Base-by-base conservation (phyloP, 2,113 vertebrate genomes). In the Pygoscelis adeliae region DNA sequence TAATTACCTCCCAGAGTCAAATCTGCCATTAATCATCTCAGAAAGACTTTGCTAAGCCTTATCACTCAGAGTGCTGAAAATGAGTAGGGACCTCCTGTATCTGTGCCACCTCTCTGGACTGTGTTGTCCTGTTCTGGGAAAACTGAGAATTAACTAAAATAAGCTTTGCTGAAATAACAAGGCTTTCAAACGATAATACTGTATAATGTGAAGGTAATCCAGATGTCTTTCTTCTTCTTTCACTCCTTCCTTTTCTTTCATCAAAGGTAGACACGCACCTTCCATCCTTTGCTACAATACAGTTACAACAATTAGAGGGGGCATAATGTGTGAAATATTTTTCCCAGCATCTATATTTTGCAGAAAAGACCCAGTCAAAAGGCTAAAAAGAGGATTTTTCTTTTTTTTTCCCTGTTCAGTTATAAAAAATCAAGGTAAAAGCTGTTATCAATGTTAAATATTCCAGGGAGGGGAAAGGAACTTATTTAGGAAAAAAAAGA, bases 21-120 rank as follows among this genome's bases (percentile, higher is more conserved):
- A 97, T 69, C 89, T 98, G 90, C 87, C 95, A 97, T 98, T 98
- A 98, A 98, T 97, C 91, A 97, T 92, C 88, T 98, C 94, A 95
- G 89, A 94, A 96, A 96, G 97, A 50, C 50, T 82, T 79, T 94
- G 52, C 74, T 95, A 87, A 97, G 63, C 94, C 74, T 91, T 34
- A 90, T 72, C 58, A 81, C 92, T 94, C 52, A 79, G 89, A 97
- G 76, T 46, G 38, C 59, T 93, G 70, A 79, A 95, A 97, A 96
- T 87, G 95, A 92, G 80, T 66, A 89, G 58, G 76, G 92, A 96
- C 91, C 91, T 71, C 61, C 90, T 95, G 74, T 85, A 80, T 96
- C 84, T 83, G 42, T 86, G 40, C 53, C 59, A 89, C 63, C 69
- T 90, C 69, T 90, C 84, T 77, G 85, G 80, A 62, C 73, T 94